phyloP scores from a whole-genome alignment of 2,888 invertebrate species.

The Stegana nigrithorax region DNA sequence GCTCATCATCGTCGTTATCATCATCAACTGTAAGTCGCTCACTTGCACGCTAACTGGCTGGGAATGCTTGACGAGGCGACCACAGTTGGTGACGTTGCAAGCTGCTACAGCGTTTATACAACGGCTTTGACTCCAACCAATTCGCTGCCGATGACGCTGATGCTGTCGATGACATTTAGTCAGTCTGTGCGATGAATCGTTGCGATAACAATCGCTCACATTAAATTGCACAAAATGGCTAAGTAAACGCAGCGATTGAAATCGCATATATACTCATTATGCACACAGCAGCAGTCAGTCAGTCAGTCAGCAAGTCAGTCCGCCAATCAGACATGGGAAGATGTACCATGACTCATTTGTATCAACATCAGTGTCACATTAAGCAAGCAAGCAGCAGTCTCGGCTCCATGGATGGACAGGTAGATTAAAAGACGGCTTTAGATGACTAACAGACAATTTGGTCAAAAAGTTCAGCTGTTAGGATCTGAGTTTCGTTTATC shows the following conservation, averaged over 20 bases:
- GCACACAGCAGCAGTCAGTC: not conserved
- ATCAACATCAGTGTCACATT: slow-evolving; percentile 50
- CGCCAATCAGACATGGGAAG: too few relatives aligned
- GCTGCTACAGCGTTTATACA: slow-evolving; percentile 3
- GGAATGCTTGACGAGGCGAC: slow-evolving; percentile 2
- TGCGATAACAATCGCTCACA: slow-evolving; percentile 58
- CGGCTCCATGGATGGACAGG: slow-evolving; percentile 28
- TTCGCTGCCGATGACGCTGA: slow-evolving; percentile 20
- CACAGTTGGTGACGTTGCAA: too few relatives aligned
- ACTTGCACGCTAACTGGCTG: slow-evolving; percentile 22
- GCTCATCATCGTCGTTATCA: slow-evolving; percentile 43
- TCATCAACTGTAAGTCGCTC: not conserved
- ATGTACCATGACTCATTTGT: slow-evolving; percentile 55
- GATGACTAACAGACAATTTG: not conserved
- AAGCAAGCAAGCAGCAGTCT: slow-evolving; percentile 35
- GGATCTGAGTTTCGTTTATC: too few relatives aligned
- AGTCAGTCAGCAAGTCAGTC: slow-evolving; percentile 46
- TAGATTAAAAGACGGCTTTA: not conserved
- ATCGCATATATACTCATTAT: not conserved
- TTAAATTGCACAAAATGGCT: slow-evolving; percentile 44
- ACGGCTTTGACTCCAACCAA: slow-evolving; percentile 3
- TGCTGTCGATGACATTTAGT: slow-evolving; percentile 27
- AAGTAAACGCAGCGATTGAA: not conserved
- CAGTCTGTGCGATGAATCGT: slow-evolving; percentile 53
- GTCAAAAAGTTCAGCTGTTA: not conserved